Percentiles rank a stretch among this genome's conserved stretches.
Conservation (phyloP, 2,797 vertebrate genomes). For the Poliocrania exsul region DNA sequence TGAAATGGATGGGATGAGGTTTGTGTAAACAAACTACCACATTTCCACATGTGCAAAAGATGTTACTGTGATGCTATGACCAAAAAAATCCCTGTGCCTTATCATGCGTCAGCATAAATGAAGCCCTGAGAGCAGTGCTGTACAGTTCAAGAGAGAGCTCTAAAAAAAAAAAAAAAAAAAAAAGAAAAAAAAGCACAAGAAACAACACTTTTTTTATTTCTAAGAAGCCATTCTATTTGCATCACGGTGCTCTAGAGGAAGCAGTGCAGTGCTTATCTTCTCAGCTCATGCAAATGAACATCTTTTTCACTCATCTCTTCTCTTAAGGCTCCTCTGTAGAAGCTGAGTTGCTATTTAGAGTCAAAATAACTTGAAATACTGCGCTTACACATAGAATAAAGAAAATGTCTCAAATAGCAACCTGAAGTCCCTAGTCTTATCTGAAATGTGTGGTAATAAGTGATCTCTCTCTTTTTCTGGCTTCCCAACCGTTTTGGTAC, state of each 20-base stretch:
- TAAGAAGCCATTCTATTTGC: conserved; percentile 21
- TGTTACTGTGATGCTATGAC: neutral
- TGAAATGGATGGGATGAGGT: neutral
- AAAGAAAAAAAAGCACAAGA: neutral
- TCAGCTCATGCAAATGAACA: neutral
- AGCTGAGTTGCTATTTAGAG: neutral
- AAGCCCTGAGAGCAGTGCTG: neutral
- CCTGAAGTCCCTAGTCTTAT: neutral
- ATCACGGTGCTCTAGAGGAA: neutral
- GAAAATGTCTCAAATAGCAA: neutral
- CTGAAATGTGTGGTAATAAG: neutral
- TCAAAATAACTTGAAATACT: neutral
- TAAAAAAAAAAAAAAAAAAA: neutral
- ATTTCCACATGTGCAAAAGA: neutral
- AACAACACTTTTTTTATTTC: neutral
- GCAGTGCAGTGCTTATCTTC: neutral
- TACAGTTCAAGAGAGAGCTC: neutral
- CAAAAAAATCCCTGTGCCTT: neutral
- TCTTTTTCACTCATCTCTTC: neutral
- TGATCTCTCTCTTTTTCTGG: neutral
- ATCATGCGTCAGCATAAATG: neutral
- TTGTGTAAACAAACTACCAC: neutral
- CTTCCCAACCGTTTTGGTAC: neutral
- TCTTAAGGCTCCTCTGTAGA: neutral
- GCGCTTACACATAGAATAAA: neutral